These are phyloP conservation scores for Zeus faber DNA, from an alignment of 2,113 vertebrate species.

Conservation along the genomic window DNA sequence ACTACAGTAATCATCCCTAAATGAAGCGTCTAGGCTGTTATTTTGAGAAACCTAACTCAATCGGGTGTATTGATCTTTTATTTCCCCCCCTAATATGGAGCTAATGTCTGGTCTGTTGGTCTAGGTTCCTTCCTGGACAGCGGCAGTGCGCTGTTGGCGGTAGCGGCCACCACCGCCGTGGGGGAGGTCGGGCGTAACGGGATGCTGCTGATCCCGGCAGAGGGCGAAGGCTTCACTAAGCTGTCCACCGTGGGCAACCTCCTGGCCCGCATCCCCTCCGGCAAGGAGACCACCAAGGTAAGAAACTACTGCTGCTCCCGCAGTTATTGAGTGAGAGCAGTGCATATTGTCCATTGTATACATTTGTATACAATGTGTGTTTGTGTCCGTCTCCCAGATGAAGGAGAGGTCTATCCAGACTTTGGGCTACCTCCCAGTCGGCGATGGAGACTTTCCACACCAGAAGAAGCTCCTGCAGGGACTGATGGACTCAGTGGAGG, in stretches of 20 bases:
- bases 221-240: constrained; percentile 90
- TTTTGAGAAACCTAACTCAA: background rate
- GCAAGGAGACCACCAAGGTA: constrained; percentile 95
- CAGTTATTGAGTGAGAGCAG: background rate
- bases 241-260: constrained; percentile 87
- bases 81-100: too few relatives aligned
- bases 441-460: constrained; percentile 90
- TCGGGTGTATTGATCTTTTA: background rate
- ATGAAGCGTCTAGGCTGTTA: too few relatives aligned
- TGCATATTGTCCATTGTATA: background rate
- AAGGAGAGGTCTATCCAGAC: constrained; percentile 94
- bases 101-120: background rate
- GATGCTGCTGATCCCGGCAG: constrained; percentile 81
- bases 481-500: constrained; percentile 98
- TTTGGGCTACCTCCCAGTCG: constrained; percentile 92
- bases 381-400: constrained; percentile 78
- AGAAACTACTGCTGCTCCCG: constrained; percentile 7
- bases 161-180: constrained; percentile 89
- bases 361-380: background rate
- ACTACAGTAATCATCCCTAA: too few relatives aligned
- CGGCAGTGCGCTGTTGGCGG: constrained; percentile 79
- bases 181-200: constrained; percentile 94
- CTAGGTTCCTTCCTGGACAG: constrained; percentile 90
- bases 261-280: constrained; percentile 87
- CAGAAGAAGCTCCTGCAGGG: constrained; percentile 93